Conservation (phyloP, 1,140 invertebrate species). For the Solenopsis invicta region DNA sequence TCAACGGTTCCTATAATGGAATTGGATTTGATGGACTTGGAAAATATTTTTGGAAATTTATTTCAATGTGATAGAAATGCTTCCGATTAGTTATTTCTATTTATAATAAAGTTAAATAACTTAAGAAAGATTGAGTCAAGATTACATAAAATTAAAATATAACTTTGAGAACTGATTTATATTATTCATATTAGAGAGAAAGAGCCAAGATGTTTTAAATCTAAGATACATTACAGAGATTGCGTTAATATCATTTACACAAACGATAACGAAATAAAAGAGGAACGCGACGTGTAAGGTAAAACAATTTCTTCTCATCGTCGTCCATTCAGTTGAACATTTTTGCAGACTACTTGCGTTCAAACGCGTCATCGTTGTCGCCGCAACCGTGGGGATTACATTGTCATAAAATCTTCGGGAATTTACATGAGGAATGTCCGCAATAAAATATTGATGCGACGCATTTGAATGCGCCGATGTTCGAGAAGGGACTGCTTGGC, state of each 20-base stretch:
- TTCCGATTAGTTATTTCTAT: not conserved
- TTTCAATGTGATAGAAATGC: not conserved
- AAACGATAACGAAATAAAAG: slow-evolving; percentile 9
- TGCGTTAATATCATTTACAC: slow-evolving; percentile 60
- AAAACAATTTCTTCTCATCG: slow-evolving; percentile 76
- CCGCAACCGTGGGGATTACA: slow-evolving; percentile 81
- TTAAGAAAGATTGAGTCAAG: not conserved
- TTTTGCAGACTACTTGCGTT: slow-evolving; percentile 32
- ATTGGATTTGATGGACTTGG: slow-evolving; percentile 2
- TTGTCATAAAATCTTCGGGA: slow-evolving; percentile 84
- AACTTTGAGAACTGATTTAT: not conserved
- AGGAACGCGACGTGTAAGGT: slow-evolving; percentile 46
- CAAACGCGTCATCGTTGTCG: slow-evolving; percentile 74
- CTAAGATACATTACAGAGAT: not conserved
- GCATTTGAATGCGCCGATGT: slow-evolving; percentile 73
- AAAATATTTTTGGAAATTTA: slow-evolving; percentile 6
- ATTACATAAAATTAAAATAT: not conserved
- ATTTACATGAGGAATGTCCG: slow-evolving; percentile 82
- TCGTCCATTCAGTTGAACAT: slow-evolving; percentile 65
- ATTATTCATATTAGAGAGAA: not conserved
- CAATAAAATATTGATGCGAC: slow-evolving; percentile 77
- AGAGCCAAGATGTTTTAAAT: not conserved
- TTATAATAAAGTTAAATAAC: not conserved
- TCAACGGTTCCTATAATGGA: not conserved
- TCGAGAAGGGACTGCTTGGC: slow-evolving; percentile 38